Percentiles rank a stretch among this genome's conserved stretches.
Conservation (phyloP, 2,797 vertebrate genomes). For the Galagoides demidoff region DNA sequence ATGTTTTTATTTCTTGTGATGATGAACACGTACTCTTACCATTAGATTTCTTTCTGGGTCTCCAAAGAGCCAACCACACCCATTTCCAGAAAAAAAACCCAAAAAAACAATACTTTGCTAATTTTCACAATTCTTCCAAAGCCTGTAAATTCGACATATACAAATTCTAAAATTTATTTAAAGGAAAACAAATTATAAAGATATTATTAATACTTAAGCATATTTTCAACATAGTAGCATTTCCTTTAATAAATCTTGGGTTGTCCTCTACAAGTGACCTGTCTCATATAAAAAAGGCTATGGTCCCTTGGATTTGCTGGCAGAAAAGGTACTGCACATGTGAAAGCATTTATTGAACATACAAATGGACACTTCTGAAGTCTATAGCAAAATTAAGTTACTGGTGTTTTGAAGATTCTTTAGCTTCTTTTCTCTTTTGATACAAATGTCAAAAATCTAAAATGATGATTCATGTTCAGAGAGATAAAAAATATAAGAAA, state of each 20-base stretch:
- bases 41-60: conserved; percentile 79
- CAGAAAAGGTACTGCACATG: conserved; percentile 73
- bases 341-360: conserved; percentile 70
- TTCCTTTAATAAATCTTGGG: conserved; percentile 75
- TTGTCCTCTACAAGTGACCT: conserved; percentile 78
- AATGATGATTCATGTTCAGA: conserved; percentile 84
- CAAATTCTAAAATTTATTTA: conserved; percentile 76
- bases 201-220: conserved; percentile 47
- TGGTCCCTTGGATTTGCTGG: conserved; percentile 82
- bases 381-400: conserved; percentile 80
- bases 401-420: conserved; percentile 79
- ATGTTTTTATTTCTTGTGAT: conserved; percentile 77
- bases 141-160: conserved; percentile 69
- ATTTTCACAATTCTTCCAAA: conserved; percentile 71
- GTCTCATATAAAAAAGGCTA: conserved; percentile 69
- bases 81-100: conserved; percentile 67
- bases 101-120: conserved; percentile 62
- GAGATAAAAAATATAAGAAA: conserved; percentile 85
- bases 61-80: conserved; percentile 77
- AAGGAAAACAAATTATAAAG: conserved; percentile 79
- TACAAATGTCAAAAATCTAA: conserved; percentile 85
- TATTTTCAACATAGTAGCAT: conserved; percentile 29
- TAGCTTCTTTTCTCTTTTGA: conserved; percentile 75
- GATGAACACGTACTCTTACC: conserved; percentile 80
- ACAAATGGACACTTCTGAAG: conserved; percentile 67